Percentiles rank a stretch among this genome's conserved stretches.
phyloP scores from a whole-genome alignment of 2,797 vertebrate genomes.

The Antrozous pallidus region DNA sequence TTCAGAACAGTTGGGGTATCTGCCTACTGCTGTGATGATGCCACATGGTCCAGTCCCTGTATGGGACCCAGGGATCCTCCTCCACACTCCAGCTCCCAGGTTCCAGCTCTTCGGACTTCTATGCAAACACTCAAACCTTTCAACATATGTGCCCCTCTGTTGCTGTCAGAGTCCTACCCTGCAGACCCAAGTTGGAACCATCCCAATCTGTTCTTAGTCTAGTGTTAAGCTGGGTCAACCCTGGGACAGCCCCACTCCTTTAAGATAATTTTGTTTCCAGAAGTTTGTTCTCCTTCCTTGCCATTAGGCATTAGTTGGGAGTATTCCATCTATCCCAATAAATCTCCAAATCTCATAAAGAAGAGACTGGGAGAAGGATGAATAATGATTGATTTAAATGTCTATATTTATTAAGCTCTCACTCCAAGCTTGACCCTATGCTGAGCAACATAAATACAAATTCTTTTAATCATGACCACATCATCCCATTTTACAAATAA shows the following conservation, averaged over 20 bases:
- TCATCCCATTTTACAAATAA: background rate
- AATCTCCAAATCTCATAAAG: background rate
- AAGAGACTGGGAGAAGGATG: background rate
- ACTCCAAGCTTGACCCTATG: background rate
- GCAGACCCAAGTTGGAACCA: background rate
- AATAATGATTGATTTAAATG: background rate
- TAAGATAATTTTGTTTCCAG: background rate
- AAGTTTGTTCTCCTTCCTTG: background rate
- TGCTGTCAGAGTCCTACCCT: background rate
- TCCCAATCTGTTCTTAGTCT: background rate
- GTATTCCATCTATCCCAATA: background rate
- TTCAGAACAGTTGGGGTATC: background rate
- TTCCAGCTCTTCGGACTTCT: background rate
- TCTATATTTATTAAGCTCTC: background rate
- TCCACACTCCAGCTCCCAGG: background rate
- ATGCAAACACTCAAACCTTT: background rate
- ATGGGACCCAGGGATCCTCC: background rate
- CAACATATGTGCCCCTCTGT: background rate
- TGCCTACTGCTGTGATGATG: accelerated
- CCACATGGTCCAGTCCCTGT: background rate
- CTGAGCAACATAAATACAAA: background rate
- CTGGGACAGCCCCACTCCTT: background rate
- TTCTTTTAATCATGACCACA: background rate
- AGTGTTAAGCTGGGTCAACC: background rate
- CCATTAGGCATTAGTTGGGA: background rate